Base-by-base conservation (phyloP, 2,888 invertebrate species). In the Drosophila austrosaltans region DNA sequence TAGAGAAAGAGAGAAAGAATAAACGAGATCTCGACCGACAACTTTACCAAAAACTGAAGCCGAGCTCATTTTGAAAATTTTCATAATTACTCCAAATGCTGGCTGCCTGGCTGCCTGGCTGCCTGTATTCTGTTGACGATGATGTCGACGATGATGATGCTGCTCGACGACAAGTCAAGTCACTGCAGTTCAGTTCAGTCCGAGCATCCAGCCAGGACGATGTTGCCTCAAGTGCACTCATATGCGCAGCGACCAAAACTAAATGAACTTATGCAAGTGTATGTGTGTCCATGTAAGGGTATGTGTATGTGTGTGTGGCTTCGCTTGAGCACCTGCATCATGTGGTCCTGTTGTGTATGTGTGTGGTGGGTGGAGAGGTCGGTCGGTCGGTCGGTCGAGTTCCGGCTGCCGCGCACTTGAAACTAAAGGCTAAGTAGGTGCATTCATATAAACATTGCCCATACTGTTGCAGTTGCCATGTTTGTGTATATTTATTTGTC, bases 381-480 rank as follows among this genome's bases (percentile, higher is more conserved):
- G 67, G 65, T 69, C 53, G 40, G 65, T 69, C 16, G 36, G 12
- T 25, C 30, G 48, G 20, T 10, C 61, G 42, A 57, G 69, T 75
- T 75, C 70, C 58, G 61, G 66, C 78, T 68, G 78, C 71, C 57
- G 66, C 72, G 66, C 76, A 79, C 85, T 86, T 87, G 65, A 89
- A 85, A 87, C 87, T 87, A 71, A 78, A 79, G 75, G 82, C 90
- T 86, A 89, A 89, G 89, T 89, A 83, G 84, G 63, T 79, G 84
- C 87, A 87, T 79, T 89, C 76, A 87, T 70, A 83, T 76, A 39
- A 39, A 39, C 57, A 57, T 56, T 32, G 36, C 56, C 56, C 56
- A 56, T 56, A 56, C 57, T 12, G 57, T 22, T 57, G 36, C 57
- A 32, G 20, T 57, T 39, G 8, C 58, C 25, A 53, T 48, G 65